These are phyloP conservation scores for Ptilonorhynchus violaceus DNA, from an alignment of 2,113 vertebrate genomes.

Conservation along the genomic window DNA sequence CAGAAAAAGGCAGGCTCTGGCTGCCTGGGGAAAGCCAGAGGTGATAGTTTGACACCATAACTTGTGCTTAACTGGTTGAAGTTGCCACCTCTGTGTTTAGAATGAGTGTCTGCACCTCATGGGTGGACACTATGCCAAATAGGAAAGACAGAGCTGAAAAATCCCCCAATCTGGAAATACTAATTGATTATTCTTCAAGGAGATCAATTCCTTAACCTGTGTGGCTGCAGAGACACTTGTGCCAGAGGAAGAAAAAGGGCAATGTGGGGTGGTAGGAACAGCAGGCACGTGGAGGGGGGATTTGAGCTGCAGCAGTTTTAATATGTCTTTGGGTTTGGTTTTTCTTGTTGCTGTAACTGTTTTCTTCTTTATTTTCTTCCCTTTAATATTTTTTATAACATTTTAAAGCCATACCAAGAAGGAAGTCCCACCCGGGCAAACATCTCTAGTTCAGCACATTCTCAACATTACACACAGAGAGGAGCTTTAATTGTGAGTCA, in stretches of 20 bases:
- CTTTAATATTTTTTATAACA: neutral
- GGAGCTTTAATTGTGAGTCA: neutral
- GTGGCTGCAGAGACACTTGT: neutral
- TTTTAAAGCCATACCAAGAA: neutral
- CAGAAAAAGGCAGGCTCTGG: neutral
- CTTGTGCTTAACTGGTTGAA: neutral
- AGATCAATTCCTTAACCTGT: neutral
- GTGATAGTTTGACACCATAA: neutral
- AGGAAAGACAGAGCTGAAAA: neutral
- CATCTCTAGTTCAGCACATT: neutral
- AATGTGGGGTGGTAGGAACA: neutral
- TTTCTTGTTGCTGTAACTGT: neutral
- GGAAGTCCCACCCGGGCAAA: neutral
- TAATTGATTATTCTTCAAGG: neutral
- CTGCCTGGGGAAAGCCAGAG: neutral
- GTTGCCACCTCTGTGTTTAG: neutral
- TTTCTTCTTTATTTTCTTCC: neutral
- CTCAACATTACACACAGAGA: neutral
- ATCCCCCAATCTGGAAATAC: neutral
- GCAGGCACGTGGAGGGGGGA: rapidly evolving
- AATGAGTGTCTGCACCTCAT: neutral
- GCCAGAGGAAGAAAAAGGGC: neutral
- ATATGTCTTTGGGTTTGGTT: neutral
- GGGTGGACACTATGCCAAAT: neutral
- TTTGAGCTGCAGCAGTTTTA: neutral